Conservation (phyloP, 1,140 invertebrate genomes). For the Tetramorium alpestre region DNA sequence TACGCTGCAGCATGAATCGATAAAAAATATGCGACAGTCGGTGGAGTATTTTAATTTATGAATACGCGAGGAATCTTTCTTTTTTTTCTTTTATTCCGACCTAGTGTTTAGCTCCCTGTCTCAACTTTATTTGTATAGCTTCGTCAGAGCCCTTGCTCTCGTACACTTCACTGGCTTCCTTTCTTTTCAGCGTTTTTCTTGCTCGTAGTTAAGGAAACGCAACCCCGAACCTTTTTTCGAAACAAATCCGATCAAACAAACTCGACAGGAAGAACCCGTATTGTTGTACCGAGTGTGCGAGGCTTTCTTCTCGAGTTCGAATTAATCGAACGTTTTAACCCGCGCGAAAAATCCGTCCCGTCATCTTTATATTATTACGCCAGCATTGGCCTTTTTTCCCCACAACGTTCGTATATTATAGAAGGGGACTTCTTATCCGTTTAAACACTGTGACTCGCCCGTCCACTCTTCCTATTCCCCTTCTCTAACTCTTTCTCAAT, state of each 20-base stretch:
- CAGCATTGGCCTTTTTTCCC: slow-evolving; percentile 44
- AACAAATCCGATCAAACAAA: not conserved
- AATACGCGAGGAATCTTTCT: not conserved
- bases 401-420: slow-evolving; percentile 18
- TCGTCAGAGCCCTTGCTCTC: not conserved
- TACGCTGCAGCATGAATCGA: not conserved
- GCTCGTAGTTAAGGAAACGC: not conserved
- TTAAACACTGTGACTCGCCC: slow-evolving; percentile 46
- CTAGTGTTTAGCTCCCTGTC: not conserved
- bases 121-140: not conserved
- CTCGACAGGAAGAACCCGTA: slow-evolving; percentile 8
- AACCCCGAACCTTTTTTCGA: not conserved
- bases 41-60: slow-evolving; percentile 47
- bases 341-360: slow-evolving; percentile 50
- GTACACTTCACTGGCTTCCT: not conserved
- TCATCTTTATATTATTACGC: slow-evolving; percentile 68
- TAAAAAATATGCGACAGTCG: not conserved
- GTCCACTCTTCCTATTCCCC: slow-evolving; percentile 19
- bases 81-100: not conserved
- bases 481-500: slow-evolving; percentile 22
- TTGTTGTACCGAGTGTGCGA: not conserved
- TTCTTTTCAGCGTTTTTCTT: not conserved
- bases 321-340: slow-evolving; percentile 60
- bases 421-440: slow-evolving; percentile 3
- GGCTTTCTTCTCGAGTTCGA: slow-evolving; percentile 14